These are phyloP conservation scores for Lottia scabra DNA, from an alignment of 2,888 invertebrate genomes.

Conservation along the genomic window DNA sequence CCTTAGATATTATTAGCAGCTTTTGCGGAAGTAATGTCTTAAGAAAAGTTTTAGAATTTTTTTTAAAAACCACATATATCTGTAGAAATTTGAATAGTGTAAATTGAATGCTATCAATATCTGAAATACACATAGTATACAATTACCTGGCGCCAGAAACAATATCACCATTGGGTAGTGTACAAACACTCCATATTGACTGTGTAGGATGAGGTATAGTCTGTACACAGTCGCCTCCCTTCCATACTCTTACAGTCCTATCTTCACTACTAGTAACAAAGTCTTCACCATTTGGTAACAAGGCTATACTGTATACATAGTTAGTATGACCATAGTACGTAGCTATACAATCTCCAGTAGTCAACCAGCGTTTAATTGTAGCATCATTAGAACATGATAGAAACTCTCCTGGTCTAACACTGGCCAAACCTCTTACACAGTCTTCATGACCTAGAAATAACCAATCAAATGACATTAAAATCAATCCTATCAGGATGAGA, in stretches of 20 bases:
- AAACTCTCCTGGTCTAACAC: slow-evolving; percentile 77
- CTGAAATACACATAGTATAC: too few relatives aligned
- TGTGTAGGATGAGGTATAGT: slow-evolving; percentile 84
- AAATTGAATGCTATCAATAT: too few relatives aligned
- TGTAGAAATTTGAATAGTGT: too few relatives aligned
- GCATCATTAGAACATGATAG: slow-evolving; percentile 95
- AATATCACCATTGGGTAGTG: slow-evolving; percentile 88
- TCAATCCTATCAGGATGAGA: too few relatives aligned
- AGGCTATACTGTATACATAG: slow-evolving; percentile 80
- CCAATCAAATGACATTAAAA: too few relatives aligned
- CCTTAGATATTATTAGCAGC: too few relatives aligned
- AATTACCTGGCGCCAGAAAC: slow-evolving; percentile 80
- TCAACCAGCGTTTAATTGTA: slow-evolving; percentile 85
- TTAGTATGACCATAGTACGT: slow-evolving; percentile 84
- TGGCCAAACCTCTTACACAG: slow-evolving; percentile 86
- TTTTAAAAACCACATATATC: too few relatives aligned
- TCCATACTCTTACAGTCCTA: slow-evolving; percentile 85
- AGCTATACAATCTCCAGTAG: slow-evolving; percentile 76
- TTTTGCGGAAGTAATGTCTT: too few relatives aligned
- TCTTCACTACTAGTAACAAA: slow-evolving; percentile 92
- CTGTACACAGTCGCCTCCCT: slow-evolving; percentile 71
- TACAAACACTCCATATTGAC: slow-evolving; percentile 89
- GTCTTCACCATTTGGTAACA: slow-evolving; percentile 72
- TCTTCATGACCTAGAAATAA: slow-evolving; percentile 83
- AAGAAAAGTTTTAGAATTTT: too few relatives aligned